These are phyloP conservation scores for Sparus aurata DNA, from an alignment of 2,797 vertebrate species.

Conservation along the genomic window DNA sequence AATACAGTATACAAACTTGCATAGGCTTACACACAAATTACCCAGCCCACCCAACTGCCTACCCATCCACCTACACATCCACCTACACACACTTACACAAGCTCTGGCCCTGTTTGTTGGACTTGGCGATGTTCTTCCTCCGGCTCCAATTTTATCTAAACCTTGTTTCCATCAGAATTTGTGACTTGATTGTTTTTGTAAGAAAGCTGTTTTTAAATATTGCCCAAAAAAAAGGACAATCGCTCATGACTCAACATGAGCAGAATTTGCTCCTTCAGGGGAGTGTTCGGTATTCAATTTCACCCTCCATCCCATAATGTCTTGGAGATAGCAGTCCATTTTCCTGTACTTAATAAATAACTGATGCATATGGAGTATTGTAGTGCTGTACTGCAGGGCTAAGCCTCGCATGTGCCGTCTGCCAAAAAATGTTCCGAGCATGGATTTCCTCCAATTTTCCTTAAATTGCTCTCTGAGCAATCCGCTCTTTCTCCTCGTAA, in stretches of 20 bases:
- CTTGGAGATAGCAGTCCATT: slow-evolving; percentile 25
- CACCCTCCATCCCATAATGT: slow-evolving; percentile 25
- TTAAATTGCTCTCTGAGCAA: slow-evolving; percentile 37
- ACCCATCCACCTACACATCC: slow-evolving; percentile 26
- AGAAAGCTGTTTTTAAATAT: no score
- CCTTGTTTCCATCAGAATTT: slow-evolving; percentile 11
- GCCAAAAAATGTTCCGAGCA: slow-evolving; percentile 49
- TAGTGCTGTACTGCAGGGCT: slow-evolving; percentile 51
- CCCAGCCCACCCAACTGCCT: slow-evolving; percentile 46
- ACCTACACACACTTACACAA: slow-evolving; percentile 58
- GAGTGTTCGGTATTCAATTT: slow-evolving; percentile 15
- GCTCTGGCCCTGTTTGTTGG: slow-evolving; percentile 29
- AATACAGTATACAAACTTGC: slow-evolving; percentile 11
- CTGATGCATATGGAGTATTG: slow-evolving; percentile 51
- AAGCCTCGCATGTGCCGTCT: slow-evolving; percentile 46
- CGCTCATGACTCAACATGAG: background rate
- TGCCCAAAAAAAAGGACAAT: background rate
- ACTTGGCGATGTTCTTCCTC: slow-evolving; percentile 4
- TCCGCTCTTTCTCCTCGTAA: slow-evolving; percentile 27
- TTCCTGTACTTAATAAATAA: slow-evolving; percentile 54
- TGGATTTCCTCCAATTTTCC: slow-evolving; percentile 54
- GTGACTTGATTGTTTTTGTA: background rate
- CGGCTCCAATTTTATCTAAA: background rate
- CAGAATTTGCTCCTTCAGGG: background rate
- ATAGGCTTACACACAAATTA: slow-evolving; percentile 4